phyloP scores from a whole-genome alignment of 1,140 invertebrate species.

The Thalassaphorura encarpata region DNA sequence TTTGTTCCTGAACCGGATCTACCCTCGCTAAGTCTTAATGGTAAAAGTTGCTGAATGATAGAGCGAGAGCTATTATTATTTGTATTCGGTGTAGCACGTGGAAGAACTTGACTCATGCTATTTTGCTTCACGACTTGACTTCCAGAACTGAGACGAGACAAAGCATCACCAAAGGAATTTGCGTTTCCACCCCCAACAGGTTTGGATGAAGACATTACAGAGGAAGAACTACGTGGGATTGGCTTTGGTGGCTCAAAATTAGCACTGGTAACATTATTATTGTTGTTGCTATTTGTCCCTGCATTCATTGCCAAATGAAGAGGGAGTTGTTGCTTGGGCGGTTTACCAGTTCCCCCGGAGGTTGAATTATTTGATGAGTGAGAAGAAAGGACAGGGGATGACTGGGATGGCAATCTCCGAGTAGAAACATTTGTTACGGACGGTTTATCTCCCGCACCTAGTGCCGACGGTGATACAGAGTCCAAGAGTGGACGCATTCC shows the following conservation, averaged over 20 bases:
- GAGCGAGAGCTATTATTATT: no score
- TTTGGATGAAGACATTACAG: background rate
- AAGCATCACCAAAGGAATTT: background rate
- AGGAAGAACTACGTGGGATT: background rate
- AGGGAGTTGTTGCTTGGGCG: conserved; percentile 27
- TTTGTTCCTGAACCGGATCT: conserved; percentile 8
- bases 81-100: no score
- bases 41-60: conserved; percentile 29
- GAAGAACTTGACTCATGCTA: no score
- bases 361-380: background rate
- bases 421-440: background rate
- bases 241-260: background rate
- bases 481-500: conserved; percentile 24
- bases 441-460: conserved; percentile 11
- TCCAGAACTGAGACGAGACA: no score
- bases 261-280: background rate
- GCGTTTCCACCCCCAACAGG: background rate
- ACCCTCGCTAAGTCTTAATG: conserved; percentile 26
- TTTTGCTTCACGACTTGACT: no score
- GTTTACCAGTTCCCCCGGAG: background rate
- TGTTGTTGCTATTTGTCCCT: background rate
- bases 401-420: conserved; percentile 8
- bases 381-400: conserved; percentile 1
- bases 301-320: conserved; percentile 19
- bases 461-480: conserved; percentile 18